Conservation (phyloP, 2,888 invertebrate species). For the Teleiodes luculella region DNA sequence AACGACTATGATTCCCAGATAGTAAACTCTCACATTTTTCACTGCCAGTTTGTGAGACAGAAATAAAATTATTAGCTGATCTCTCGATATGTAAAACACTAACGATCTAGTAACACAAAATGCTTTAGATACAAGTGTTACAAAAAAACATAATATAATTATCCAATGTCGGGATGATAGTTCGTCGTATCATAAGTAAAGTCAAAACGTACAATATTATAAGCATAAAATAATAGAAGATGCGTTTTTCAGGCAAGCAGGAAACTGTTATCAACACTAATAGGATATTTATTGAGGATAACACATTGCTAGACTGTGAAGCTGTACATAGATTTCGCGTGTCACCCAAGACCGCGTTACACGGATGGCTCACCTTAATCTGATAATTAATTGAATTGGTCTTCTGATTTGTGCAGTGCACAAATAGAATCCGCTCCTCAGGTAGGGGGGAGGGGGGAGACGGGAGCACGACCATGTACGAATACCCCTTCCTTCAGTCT, state of each 20-base stretch:
- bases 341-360: conserved; percentile 59
- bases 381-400: conserved; percentile 77
- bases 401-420: conserved; percentile 74
- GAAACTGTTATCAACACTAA: not conserved
- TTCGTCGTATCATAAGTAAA: too few relatives aligned
- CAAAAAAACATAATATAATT: not conserved
- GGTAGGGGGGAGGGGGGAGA: conserved; percentile 34
- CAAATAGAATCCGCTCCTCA: conserved; percentile 59
- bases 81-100: not conserved
- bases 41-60: conserved; percentile 23
- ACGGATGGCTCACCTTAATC: conserved; percentile 75
- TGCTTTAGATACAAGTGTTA: not conserved
- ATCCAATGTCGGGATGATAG: too few relatives aligned
- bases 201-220: too few relatives aligned
- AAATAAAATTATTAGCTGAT: conserved; percentile 1
- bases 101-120: not conserved
- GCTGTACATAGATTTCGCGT: conserved; percentile 43
- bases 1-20: not conserved
- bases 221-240: too few relatives aligned
- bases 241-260: too few relatives aligned
- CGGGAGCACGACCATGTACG: conserved; percentile 36
- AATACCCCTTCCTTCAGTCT: conserved; percentile 69
- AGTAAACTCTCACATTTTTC: conserved; percentile 2
- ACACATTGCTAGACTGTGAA: conserved; percentile 40
- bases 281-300: conserved; percentile 21